Evolutionary conservation across 2,113 vertebrate genomes (phyloP), one percentile per base, ranked within the genome.

Genomic region (Genyomyrus donnyi): DNA sequence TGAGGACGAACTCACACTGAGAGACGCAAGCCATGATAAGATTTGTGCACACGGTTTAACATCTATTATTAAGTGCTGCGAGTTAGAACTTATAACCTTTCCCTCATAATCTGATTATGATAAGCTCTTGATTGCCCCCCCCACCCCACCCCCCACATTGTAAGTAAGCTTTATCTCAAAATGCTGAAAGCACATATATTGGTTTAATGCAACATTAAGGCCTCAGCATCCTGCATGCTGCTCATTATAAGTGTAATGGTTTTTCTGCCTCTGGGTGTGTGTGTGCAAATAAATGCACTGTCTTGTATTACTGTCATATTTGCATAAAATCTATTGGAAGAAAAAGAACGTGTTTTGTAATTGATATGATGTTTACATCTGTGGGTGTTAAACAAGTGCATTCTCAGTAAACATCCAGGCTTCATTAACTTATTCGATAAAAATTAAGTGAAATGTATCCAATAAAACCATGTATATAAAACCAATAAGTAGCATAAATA

Each of bases 261-360:
- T 88, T 53, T 84, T 95, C 94, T 92, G 94, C 95, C 94, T 93
- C 93, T 93, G 96, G 95, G 95, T 95, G 95, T 48, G 52, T 62
- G 46, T 95, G 27, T 95, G 95, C 95, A 95, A 95, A 96, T 96
- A 95, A 96, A 94, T 94, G 91, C 91, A 93, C 95, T 93, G 92
- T 91, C 93, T 95, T 95, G 92, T 93, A 90, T 94, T 95, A 95
- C 95, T 95, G 94, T 95, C 95, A 95, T 94, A 96, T 96, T 95
- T 96, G 91, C 90, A 88, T 84, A 90, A 58, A 27, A 90, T 70
- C 27, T 70, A 88, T 21, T 62, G 52, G 24, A 84, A 49, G 56
- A 42, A 27, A 85, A 39, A 46, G 1, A 80, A 80, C n/a, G 24
- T 84, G 50, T 56, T 53, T 83, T n/a, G 19, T 85, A n/a, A 49